Evolutionary conservation across 2,797 vertebrate genomes (phyloP).

Genomic region (Pipistrellus pipistrellus): DNA sequence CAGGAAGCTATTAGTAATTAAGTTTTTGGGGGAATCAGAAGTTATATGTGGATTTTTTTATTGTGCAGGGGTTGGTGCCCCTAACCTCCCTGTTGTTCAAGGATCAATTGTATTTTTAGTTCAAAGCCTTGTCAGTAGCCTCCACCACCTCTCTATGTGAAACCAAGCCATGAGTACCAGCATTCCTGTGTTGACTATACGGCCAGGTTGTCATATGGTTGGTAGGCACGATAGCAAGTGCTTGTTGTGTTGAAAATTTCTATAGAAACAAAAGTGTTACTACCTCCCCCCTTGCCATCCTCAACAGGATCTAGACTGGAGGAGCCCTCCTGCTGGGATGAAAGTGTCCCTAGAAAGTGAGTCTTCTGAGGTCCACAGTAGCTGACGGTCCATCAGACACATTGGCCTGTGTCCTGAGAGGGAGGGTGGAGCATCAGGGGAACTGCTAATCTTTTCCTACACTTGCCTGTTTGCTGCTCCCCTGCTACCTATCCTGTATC

Average conservation of each 20-base stretch:
- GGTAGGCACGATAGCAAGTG: accelerated
- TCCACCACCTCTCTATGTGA: not conserved
- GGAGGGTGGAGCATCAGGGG: not conserved
- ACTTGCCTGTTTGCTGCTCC: not conserved
- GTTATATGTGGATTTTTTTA: not conserved
- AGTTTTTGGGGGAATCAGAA: not conserved
- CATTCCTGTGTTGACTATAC: accelerated
- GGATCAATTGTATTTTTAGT: not conserved
- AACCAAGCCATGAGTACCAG: not conserved
- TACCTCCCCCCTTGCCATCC: not conserved
- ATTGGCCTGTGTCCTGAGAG: not conserved
- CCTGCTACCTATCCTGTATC: not conserved
- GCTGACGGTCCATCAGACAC: not conserved
- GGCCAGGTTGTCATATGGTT: not conserved
- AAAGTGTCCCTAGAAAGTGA: not conserved
- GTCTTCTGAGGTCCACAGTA: not conserved
- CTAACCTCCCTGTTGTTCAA: not conserved
- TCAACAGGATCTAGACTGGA: not conserved
- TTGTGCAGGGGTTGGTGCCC: not conserved
- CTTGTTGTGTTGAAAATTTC: not conserved
- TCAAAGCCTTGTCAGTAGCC: not conserved
- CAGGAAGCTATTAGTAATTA: not conserved
- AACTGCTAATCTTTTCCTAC: too few species aligned
- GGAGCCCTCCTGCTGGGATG: not conserved
- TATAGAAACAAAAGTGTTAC: not conserved